These are phyloP conservation scores for Trididemnum miniatum DNA, from an alignment of 23 tunicate genomes.

Conservation along the genomic window DNA sequence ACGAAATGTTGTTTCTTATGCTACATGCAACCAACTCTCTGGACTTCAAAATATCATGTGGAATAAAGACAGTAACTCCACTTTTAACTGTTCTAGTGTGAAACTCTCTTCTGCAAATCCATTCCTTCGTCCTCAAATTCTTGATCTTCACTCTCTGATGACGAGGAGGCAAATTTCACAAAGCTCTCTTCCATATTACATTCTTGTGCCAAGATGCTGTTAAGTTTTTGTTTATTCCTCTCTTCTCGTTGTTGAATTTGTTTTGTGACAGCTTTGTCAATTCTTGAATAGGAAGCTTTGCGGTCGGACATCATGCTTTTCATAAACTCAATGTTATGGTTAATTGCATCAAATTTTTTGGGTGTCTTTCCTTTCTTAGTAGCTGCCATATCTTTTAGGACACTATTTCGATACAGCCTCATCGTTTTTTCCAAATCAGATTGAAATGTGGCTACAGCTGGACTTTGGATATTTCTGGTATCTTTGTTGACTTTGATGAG, in stretches of 20 bases:
- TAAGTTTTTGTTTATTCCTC: background rate
- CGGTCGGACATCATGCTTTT: background rate
- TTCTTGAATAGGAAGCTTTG: background rate
- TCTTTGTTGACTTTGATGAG: background rate
- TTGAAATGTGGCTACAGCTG: conserved; percentile 10
- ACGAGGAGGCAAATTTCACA: background rate
- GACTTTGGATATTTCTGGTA: background rate
- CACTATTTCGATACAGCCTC: background rate
- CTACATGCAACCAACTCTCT: background rate
- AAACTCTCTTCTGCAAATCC: background rate
- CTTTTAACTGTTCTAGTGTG: background rate
- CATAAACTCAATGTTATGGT: background rate
- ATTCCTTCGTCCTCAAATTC: background rate
- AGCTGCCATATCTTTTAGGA: background rate
- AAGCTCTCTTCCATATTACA: background rate
- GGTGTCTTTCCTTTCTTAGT: background rate
- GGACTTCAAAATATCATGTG: background rate
- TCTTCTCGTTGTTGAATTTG: conserved; percentile 6
- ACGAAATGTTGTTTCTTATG: background rate
- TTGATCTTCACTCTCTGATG: background rate
- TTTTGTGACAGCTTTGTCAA: conserved; percentile 1
- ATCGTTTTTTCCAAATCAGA: conserved; percentile 11
- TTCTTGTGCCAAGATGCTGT: background rate
- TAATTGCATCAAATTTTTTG: background rate
- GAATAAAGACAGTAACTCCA: background rate